Evolutionary conservation across 1,140 invertebrate species (phyloP), one percentile per base, ranked within the genome.

Genomic region (Heliconius melpomene): DNA sequence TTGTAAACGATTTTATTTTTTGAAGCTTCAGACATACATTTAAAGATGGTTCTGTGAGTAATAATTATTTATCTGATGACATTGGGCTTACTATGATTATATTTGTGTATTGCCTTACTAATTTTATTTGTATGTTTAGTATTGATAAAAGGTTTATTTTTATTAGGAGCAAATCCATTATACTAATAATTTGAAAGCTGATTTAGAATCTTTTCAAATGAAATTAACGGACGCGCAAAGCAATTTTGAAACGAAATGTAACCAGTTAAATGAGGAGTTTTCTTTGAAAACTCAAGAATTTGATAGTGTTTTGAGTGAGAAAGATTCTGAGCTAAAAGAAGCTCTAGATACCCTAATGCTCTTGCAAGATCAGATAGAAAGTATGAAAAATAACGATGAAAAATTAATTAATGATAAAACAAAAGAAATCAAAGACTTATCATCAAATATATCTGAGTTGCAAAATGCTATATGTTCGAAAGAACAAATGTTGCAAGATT

Each of bases 251-350:
- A 76, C 38, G 13, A 78, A 89, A 82, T 86, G 81, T 82, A 66
- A 83, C 2, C 83, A 85, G 74, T 75, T 90, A 57, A 85, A 85
- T 46, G 80, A 84, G 72, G 82, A 91, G 54, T 57, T 93, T 20
- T 38, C 66, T 38, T 74, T n/a, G 18, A 89, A 91, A 84, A 87
- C 78, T 77, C 26, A 82, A 18, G 85, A 92, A 60, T 85, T 87
- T 75, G 87, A 85, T 80, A 75, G 73, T 60, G 74, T 78, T n/a
- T 52, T 92, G 16, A 83, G 77, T 57, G 72, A 81, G 52, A 91
- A 89, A 84, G 85, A 91, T 46, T 76, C 57, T 72, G 87, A 91
- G 89, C 82, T 90, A 50, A 88, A 87, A n/a, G 83, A 88, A 32
- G 79, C 85, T 66, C 20, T 88, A 23, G 82, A 88, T 20, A 85